phyloP scores from a whole-genome alignment of 2,797 vertebrate genomes.

The Eremophila alpestris region DNA sequence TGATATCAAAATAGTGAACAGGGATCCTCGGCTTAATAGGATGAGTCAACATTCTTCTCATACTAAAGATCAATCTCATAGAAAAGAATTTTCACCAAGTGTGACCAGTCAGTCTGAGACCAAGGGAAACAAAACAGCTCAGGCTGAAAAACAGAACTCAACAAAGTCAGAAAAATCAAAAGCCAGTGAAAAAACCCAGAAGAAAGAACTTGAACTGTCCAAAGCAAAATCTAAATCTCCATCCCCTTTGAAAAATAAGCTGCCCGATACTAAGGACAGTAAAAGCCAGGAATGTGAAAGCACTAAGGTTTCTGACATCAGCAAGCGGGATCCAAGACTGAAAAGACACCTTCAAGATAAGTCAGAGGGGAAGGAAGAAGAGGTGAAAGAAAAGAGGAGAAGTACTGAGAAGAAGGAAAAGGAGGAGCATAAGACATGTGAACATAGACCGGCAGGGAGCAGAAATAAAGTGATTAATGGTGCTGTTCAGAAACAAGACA shows the following conservation, averaged over 20 bases:
- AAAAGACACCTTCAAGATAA: constrained; percentile 89
- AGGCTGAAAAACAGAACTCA: constrained; percentile 76
- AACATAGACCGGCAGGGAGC: constrained; percentile 76
- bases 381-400: constrained; percentile 88
- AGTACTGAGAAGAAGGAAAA: constrained; percentile 87
- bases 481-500: constrained; percentile 84
- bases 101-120: constrained; percentile 72
- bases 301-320: constrained; percentile 77
- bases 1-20: constrained; percentile 84
- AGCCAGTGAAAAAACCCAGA: constrained; percentile 78
- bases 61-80: constrained; percentile 83
- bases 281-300: constrained; percentile 81
- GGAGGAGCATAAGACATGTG: constrained; percentile 82
- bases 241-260: constrained; percentile 84
- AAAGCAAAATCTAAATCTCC: constrained; percentile 85
- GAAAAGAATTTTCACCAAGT: constrained; percentile 78
- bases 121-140: constrained; percentile 72
- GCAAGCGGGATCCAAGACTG: constrained; percentile 90
- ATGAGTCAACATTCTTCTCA: constrained; percentile 72
- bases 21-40: constrained; percentile 94
- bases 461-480: constrained; percentile 89
- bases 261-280: constrained; percentile 72
- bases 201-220: constrained; percentile 79
- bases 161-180: constrained; percentile 82
- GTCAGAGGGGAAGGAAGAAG: constrained; percentile 83